Conservation (phyloP, 2,888 invertebrate species). For the Nudaria mundana region DNA sequence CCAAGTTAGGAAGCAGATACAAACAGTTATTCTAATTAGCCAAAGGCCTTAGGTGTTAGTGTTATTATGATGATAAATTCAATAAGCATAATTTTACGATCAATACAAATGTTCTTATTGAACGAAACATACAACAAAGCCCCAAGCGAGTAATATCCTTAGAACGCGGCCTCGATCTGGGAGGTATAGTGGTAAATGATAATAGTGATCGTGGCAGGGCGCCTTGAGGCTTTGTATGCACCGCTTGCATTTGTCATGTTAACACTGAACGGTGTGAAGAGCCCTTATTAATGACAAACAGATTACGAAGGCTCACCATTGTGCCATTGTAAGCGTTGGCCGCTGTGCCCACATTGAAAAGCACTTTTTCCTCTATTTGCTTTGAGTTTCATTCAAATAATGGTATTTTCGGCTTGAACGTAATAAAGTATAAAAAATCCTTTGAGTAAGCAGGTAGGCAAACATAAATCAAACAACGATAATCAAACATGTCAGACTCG, state of each 20-base stretch:
- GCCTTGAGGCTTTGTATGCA: slow-evolving; percentile 52
- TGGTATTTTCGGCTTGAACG: slow-evolving; percentile 45
- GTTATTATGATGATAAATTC: too few relatives aligned
- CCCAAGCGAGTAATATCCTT: slow-evolving; percentile 17
- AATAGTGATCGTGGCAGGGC: slow-evolving; percentile 51
- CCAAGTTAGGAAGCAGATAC: too few relatives aligned
- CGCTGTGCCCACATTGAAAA: slow-evolving; percentile 50
- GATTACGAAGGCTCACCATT: slow-evolving; percentile 65
- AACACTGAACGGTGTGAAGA: slow-evolving; percentile 76
- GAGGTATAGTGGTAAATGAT: slow-evolving; percentile 50
- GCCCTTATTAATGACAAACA: slow-evolving; percentile 73
- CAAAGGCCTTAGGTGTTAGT: too few relatives aligned
- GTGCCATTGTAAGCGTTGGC: slow-evolving; percentile 46
- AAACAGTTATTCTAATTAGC: too few relatives aligned
- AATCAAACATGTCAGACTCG: slow-evolving; percentile 19
- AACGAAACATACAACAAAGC: slow-evolving; percentile 15
- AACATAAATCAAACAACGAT: slow-evolving; percentile 21
- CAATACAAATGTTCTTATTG: slow-evolving; percentile 1
- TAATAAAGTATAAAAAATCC: slow-evolving; percentile 30
- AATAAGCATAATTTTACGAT: not conserved
- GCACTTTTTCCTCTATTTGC: slow-evolving; percentile 50
- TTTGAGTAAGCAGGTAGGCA: slow-evolving; percentile 34
- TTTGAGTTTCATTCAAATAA: slow-evolving; percentile 53
- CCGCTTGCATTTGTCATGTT: slow-evolving; percentile 75
- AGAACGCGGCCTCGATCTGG: slow-evolving; percentile 23